Evolutionary conservation across 1,140 invertebrate genomes (phyloP).

Genomic region (Apis cerana): DNA sequence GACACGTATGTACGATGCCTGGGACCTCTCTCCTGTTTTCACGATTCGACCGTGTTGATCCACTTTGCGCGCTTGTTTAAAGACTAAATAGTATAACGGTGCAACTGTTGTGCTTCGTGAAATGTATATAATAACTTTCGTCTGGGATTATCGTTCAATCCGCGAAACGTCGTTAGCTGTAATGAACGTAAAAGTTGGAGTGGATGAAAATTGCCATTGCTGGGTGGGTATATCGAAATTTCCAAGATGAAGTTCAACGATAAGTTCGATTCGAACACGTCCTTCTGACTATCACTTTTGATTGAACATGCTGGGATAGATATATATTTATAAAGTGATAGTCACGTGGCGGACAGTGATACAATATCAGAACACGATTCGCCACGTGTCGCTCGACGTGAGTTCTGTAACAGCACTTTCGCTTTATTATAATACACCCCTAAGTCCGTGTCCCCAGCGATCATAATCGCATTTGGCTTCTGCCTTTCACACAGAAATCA

Average conservation of each 20-base stretch:
- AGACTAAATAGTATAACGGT: constrained; percentile 19
- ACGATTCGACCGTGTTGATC: constrained; percentile 55
- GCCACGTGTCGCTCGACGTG: constrained; percentile 75
- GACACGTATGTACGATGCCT: constrained; percentile 56
- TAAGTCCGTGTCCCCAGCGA: constrained; percentile 51
- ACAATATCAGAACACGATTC: constrained; percentile 71
- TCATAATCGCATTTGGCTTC: constrained; percentile 78
- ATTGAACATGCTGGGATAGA: constrained; percentile 67
- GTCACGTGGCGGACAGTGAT: constrained; percentile 76
- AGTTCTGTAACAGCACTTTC: constrained; percentile 64
- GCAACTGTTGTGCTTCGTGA: not conserved
- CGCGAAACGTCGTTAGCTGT: too few relatives aligned
- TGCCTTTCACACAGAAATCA: constrained; percentile 72
- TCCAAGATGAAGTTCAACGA: not conserved
- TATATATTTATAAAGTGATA: constrained; percentile 76
- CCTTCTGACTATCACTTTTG: not conserved
- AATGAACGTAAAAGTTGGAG: not conserved
- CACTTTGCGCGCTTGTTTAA: constrained; percentile 46
- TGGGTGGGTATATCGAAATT: not conserved
- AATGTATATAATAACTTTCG: not conserved
- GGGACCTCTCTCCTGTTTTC: constrained; percentile 51
- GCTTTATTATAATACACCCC: constrained; percentile 72
- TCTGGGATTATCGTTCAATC: not conserved
- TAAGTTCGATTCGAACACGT: not conserved
- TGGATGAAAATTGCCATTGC: not conserved